These are phyloP conservation scores for Thumatha senex DNA, from an alignment of 2,888 invertebrate genomes.

Conservation along the genomic window DNA sequence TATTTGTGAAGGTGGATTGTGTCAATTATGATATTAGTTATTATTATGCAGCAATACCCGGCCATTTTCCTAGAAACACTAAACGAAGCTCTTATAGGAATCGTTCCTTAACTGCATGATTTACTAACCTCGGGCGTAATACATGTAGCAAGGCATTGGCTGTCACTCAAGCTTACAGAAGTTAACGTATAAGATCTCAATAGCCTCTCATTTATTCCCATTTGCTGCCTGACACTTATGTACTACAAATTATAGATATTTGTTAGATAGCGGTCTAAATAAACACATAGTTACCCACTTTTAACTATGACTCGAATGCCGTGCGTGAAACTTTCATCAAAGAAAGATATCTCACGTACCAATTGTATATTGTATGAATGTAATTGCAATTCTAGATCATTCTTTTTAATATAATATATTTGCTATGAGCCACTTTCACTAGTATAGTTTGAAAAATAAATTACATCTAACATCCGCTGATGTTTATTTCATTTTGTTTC, in stretches of 20 bases:
- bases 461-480: constrained; percentile 26
- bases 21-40: constrained; percentile 53
- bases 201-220: constrained; percentile 51
- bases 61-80: constrained; percentile 56
- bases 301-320: constrained; percentile 11
- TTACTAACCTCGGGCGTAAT: constrained; percentile 47
- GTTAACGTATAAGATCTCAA: constrained; percentile 53
- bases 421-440: constrained; percentile 33
- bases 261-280: constrained; percentile 4
- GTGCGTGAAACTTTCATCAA: constrained; percentile 30
- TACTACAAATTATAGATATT: constrained; percentile 26
- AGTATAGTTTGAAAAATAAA: constrained; percentile 18
- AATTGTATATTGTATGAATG: constrained; percentile 29
- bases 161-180: constrained; percentile 63
- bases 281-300: constrained; percentile 19
- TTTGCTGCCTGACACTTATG: constrained; percentile 35
- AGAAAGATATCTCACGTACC: constrained; percentile 40
- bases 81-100: constrained; percentile 29
- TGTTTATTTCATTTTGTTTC: constrained; percentile 35
- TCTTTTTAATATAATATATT: constrained; percentile 30
- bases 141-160: constrained; percentile 25
- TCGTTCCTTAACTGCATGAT: constrained; percentile 51
- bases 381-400: constrained; percentile 37
- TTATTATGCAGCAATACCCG: constrained; percentile 52
- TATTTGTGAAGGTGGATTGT: constrained; percentile 33